phyloP scores from a whole-genome alignment of 1,140 invertebrate genomes.

The Stratiolaelaps scimitus region DNA sequence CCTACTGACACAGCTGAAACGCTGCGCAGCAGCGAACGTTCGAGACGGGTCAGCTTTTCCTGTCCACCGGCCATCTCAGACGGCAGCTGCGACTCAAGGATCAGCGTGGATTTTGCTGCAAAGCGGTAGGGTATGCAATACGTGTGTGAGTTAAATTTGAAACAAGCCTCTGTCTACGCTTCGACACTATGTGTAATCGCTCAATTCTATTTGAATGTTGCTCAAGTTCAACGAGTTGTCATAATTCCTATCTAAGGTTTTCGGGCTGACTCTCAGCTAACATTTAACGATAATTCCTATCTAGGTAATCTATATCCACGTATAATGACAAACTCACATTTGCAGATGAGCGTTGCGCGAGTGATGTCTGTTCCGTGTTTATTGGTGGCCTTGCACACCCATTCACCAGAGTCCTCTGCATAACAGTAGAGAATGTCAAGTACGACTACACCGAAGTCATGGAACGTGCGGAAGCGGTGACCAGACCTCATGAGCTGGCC shows the following conservation, averaged over 20 bases:
- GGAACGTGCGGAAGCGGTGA: slow-evolving; percentile 86
- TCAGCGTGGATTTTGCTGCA: slow-evolving; percentile 67
- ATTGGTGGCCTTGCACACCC: slow-evolving; percentile 80
- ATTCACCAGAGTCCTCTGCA: slow-evolving; percentile 86
- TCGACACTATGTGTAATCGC: too few species aligned
- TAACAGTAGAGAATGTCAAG: slow-evolving; percentile 92
- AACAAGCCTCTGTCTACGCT: slow-evolving; percentile 1
- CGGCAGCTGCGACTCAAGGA: slow-evolving; percentile 85
- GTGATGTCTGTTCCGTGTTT: slow-evolving; percentile 78
- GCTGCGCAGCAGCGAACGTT: slow-evolving; percentile 44
- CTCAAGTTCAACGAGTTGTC: too few species aligned
- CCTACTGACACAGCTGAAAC: slow-evolving; percentile 11
- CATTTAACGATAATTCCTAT: neutral
- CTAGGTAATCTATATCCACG: too few species aligned
- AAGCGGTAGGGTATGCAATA: slow-evolving; percentile 34
- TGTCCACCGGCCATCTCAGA: slow-evolving; percentile 82
- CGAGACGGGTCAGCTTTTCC: slow-evolving; percentile 79
- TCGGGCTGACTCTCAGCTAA: too few species aligned
- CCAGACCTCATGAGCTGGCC: slow-evolving; percentile 67
- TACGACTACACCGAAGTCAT: slow-evolving; percentile 91
- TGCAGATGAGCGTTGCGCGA: slow-evolving; percentile 67
- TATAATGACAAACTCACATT: slow-evolving; percentile 44
- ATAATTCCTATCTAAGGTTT: too few species aligned
- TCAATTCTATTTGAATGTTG: too few species aligned
- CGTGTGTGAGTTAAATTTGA: slow-evolving; percentile 15